Conservation (phyloP, 2,113 vertebrate genomes). For the Strix aluco region DNA sequence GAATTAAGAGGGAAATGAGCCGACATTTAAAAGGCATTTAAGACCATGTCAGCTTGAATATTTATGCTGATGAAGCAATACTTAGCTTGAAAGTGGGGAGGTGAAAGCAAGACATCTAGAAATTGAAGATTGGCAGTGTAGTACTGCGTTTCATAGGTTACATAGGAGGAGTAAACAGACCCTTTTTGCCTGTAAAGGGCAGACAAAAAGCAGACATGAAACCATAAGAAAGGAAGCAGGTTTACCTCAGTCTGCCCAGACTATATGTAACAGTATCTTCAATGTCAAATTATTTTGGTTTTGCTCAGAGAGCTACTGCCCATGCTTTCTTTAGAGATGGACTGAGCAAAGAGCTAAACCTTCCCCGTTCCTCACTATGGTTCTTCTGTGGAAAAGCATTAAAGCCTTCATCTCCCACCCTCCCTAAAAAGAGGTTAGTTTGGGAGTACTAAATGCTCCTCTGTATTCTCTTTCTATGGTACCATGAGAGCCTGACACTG, state of each 20-base stretch:
- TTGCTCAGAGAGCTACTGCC: background rate
- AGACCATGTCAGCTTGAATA: background rate
- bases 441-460: background rate
- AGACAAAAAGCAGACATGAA: conserved; percentile 25
- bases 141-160: background rate
- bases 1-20: background rate
- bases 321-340: background rate
- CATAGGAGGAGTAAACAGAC: background rate
- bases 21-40: background rate
- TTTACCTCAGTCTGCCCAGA: background rate
- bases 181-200: background rate
- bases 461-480: background rate
- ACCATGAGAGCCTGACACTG: background rate
- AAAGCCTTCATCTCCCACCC: background rate
- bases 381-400: background rate
- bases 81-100: background rate
- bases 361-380: background rate
- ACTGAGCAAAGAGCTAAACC: background rate
- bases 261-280: background rate
- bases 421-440: background rate
- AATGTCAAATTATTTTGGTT: background rate
- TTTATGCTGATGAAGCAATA: conserved; percentile 29
- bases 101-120: background rate
- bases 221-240: background rate
- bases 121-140: background rate